phyloP scores from a whole-genome alignment of 1,140 invertebrate species.

The Orius laevigatus region DNA sequence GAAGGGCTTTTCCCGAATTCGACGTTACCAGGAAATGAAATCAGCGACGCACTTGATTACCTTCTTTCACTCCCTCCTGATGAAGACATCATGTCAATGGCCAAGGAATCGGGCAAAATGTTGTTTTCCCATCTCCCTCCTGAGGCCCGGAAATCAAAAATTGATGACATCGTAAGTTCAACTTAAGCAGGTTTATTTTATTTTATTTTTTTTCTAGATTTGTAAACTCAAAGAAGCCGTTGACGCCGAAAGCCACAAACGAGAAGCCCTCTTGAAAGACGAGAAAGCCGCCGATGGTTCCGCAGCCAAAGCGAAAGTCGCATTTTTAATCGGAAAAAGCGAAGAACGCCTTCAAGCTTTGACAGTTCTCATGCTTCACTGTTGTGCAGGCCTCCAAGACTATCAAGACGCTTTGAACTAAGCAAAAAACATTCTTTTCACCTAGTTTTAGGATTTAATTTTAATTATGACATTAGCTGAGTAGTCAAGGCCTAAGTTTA shows the following conservation, averaged over 20 bases:
- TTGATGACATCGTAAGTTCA: conserved; percentile 52
- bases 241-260: conserved; percentile 39
- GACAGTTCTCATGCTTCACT: conserved; percentile 68
- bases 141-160: conserved; percentile 41
- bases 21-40: conserved; percentile 23
- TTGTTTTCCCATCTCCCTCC: conserved; percentile 46
- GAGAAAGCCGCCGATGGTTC: conserved; percentile 30
- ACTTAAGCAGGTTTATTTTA: conserved; percentile 5
- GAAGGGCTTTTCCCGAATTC: conserved; percentile 19
- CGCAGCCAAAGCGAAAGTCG: conserved; percentile 35
- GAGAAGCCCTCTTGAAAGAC: conserved; percentile 30
- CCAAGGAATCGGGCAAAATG: conserved; percentile 59
- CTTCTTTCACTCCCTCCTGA: conserved; percentile 27
- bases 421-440: not conserved
- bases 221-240: conserved; percentile 54
- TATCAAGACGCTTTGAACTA: conserved; percentile 29
- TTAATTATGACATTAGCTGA: no score
- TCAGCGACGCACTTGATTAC: conserved; percentile 26
- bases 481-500: no score
- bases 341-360: conserved; percentile 62
- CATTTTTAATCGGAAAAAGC: conserved; percentile 38
- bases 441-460: no score
- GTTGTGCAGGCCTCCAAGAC: conserved; percentile 62
- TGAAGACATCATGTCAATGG: conserved; percentile 58
- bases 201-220: conserved; percentile 35